A percentile compares a stretch with the other conserved stretches of the same genome.
phyloP scores from a whole-genome alignment of 1,140 invertebrate species.

The Panagrolaimus sp. region DNA sequence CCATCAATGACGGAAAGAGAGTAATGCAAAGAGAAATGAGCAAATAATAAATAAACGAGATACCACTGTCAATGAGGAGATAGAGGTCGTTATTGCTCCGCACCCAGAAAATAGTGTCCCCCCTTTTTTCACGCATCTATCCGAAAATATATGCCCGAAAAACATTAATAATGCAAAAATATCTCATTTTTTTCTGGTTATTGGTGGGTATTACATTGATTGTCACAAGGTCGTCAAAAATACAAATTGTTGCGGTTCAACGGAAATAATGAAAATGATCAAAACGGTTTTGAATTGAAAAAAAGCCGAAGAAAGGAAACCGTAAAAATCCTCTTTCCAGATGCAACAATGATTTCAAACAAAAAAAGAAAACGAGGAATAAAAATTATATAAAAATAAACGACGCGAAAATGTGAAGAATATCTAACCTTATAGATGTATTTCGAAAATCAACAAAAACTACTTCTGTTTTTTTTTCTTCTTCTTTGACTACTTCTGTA shows the following conservation, averaged over 20 bases:
- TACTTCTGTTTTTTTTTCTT: neutral
- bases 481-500: neutral
- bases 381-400: slow-evolving; percentile 1
- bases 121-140: neutral
- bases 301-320: neutral
- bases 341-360: neutral
- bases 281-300: neutral
- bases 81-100: neutral
- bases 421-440: neutral
- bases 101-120: neutral
- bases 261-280: slow-evolving; percentile 6
- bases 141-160: slow-evolving; percentile 8
- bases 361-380: neutral
- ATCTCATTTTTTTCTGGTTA: no score
- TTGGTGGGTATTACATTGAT: neutral
- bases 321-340: neutral
- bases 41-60: slow-evolving; percentile 16
- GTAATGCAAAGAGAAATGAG: slow-evolving; percentile 13
- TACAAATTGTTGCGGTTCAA: slow-evolving; percentile 14
- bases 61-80: slow-evolving; percentile 1
- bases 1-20: neutral
- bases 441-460: slow-evolving; percentile 6
- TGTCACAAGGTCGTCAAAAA: slow-evolving; percentile 17
- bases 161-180: neutral
- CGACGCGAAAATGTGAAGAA: neutral